phyloP scores from a whole-genome alignment of 1,140 invertebrate species.

The Zophobas atratus region DNA sequence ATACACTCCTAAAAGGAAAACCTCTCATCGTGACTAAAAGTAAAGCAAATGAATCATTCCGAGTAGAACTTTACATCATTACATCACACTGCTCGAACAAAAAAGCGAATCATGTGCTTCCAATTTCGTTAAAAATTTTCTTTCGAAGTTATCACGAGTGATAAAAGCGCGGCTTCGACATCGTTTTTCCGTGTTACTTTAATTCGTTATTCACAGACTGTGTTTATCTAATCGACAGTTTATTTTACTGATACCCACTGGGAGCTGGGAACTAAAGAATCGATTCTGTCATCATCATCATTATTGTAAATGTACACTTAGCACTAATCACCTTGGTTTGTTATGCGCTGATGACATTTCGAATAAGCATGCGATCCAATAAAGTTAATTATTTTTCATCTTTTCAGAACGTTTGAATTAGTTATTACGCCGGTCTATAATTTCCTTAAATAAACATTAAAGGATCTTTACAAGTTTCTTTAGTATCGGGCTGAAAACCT shows the following conservation, averaged over 20 bases:
- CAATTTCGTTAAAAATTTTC: too few species aligned
- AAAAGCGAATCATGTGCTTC: too few species aligned
- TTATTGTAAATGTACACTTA: not conserved
- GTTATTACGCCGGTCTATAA: not conserved
- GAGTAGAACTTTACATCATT: too few species aligned
- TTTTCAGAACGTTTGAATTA: not conserved
- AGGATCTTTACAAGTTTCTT: not conserved
- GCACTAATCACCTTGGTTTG: conserved; percentile 11
- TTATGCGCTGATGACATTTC: conserved; percentile 36
- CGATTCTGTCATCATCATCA: conserved; percentile 24
- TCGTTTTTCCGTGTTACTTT: not conserved
- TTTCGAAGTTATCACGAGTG: too few species aligned
- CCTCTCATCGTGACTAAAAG: too few species aligned
- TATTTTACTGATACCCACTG: conserved; percentile 12
- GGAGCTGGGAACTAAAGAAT: not conserved
- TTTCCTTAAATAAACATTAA: not conserved
- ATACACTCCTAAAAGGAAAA: too few species aligned
- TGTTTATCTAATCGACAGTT: conserved; percentile 32
- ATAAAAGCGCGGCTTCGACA: too few species aligned
- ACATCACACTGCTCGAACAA: too few species aligned
- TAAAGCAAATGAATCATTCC: too few species aligned
- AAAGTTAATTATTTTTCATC: conserved; percentile 22
- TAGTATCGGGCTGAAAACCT: too few species aligned
- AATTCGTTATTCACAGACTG: conserved; percentile 7
- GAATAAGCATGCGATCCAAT: conserved; percentile 1